Evolutionary conservation across 2,113 vertebrate genomes (phyloP).

Genomic region (Oryzias javanicus): DNA sequence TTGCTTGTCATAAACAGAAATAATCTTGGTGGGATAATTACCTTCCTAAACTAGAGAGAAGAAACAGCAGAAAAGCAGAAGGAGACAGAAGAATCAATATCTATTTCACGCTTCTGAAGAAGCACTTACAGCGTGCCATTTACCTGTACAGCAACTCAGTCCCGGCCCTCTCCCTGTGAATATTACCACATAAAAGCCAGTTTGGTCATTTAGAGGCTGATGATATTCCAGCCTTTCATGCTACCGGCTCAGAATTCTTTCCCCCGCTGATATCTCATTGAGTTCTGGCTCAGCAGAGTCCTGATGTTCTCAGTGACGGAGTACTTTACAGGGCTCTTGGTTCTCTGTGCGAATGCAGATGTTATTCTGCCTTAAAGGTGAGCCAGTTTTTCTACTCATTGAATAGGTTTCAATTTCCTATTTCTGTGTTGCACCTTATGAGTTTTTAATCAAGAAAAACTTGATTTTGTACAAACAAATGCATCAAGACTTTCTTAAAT

Average conservation of each 20-base stretch:
- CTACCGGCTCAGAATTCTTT: slow-evolving; percentile 13
- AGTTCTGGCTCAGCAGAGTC: slow-evolving; percentile 15
- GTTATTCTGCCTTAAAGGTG: no score
- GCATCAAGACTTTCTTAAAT: no score
- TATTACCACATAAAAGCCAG: slow-evolving; percentile 15
- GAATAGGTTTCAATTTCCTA: no score
- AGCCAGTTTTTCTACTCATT: no score
- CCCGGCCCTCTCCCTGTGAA: slow-evolving; percentile 8
- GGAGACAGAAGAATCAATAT: slow-evolving; percentile 46
- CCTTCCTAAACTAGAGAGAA: slow-evolving; percentile 1
- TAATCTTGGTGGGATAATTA: slow-evolving; percentile 6
- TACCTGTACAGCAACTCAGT: slow-evolving; percentile 35
- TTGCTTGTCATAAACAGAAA: no score
- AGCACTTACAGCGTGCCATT: slow-evolving; percentile 24
- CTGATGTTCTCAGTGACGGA: slow-evolving; percentile 17
- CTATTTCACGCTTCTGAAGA: slow-evolving; percentile 54
- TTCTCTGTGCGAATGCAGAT: no score
- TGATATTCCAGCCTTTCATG: slow-evolving; percentile 19
- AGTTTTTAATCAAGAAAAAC: no score
- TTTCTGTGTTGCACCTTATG: no score
- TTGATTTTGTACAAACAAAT: no score
- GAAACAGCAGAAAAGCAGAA: slow-evolving; percentile 10
- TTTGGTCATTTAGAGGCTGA: slow-evolving; percentile 32
- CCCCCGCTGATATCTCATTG: slow-evolving; percentile 1
- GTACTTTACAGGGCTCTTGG: no score